Evolutionary conservation across 2,113 vertebrate species (phyloP).

Genomic region (Etheostoma cragini): DNA sequence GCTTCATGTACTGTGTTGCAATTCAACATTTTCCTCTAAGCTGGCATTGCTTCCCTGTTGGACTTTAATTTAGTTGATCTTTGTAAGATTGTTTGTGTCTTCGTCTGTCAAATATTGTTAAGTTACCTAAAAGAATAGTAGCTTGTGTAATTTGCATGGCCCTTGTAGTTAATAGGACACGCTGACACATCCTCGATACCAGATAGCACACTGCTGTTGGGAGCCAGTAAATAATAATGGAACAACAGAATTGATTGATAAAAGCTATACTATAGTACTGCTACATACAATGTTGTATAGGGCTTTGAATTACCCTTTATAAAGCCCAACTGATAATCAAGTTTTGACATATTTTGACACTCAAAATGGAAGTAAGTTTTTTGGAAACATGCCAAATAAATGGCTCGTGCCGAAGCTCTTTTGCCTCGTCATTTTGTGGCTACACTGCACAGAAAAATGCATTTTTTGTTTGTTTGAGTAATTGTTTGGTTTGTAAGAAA

Average conservation of each 20-base stretch:
- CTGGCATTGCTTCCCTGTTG: conserved; percentile 6
- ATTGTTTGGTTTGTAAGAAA: not conserved
- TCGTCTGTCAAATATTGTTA: conserved; percentile 34
- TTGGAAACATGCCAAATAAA: conserved; percentile 68
- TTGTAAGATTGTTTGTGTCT: conserved; percentile 36
- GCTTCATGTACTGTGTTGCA: conserved; percentile 58
- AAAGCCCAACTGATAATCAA: conserved; percentile 43
- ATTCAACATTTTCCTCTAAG: conserved; percentile 21
- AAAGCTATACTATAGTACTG: conserved; percentile 8
- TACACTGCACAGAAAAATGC: not conserved
- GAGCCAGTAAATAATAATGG: not conserved
- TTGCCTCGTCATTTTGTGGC: not conserved
- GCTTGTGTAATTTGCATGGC: conserved; percentile 45
- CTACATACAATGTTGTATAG: conserved; percentile 37
- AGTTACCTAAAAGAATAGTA: conserved; percentile 12
- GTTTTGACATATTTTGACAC: conserved; percentile 63
- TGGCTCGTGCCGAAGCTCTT: conserved; percentile 24
- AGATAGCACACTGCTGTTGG: not conserved
- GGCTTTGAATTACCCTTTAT: conserved; percentile 45
- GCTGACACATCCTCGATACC: conserved; percentile 20
- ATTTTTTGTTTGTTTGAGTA: not conserved
- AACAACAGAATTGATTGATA: not conserved
- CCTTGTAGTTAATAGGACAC: conserved; percentile 6
- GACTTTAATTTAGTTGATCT: conserved; percentile 17
- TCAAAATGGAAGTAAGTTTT: conserved; percentile 44